A percentile compares a stretch with the other conserved stretches of the same genome.
Conservation (phyloP, 2,888 invertebrate species). For the Phasia obesa region DNA sequence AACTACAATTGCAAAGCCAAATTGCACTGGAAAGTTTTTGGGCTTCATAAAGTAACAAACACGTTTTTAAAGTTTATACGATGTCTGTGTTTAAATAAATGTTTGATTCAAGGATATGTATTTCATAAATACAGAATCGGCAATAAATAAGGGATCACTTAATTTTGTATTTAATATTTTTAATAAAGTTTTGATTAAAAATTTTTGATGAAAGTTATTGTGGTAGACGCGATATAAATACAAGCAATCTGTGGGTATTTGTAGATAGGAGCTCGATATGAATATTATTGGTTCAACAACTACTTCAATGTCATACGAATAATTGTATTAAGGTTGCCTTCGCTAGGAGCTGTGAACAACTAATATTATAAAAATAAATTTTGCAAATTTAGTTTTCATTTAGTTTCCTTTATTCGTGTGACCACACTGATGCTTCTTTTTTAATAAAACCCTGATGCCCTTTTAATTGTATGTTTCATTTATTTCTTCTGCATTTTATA, state of each 20-base stretch:
- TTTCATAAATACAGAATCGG: background rate
- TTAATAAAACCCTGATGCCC: conserved; percentile 13
- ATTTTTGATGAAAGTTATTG: too few relatives aligned
- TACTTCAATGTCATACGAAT: too few relatives aligned
- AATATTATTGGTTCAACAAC: too few relatives aligned
- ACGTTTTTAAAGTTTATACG: conserved; percentile 39
- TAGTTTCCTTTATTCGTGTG: background rate
- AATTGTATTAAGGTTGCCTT: background rate
- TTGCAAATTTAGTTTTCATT: background rate
- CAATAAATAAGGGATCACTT: background rate
- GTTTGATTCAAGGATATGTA: background rate
- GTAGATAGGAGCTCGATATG: too few relatives aligned
- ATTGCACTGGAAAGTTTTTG: conserved; percentile 44
- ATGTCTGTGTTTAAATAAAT: conserved; percentile 24
- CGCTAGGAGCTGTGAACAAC: background rate
- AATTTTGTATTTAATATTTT: background rate
- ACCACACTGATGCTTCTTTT: background rate
- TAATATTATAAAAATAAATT: background rate
- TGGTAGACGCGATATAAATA: too few relatives aligned
- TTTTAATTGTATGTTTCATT: conserved; percentile 51
- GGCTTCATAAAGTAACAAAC: conserved; percentile 57
- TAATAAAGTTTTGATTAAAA: too few relatives aligned
- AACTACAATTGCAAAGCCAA: conserved; percentile 29
- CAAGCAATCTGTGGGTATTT: too few relatives aligned
- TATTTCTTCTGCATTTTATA: conserved; percentile 39